Percentiles rank a stretch among this genome's conserved stretches.
Conservation (phyloP, 2,797 vertebrate species). For the Pempheris klunzingeri region DNA sequence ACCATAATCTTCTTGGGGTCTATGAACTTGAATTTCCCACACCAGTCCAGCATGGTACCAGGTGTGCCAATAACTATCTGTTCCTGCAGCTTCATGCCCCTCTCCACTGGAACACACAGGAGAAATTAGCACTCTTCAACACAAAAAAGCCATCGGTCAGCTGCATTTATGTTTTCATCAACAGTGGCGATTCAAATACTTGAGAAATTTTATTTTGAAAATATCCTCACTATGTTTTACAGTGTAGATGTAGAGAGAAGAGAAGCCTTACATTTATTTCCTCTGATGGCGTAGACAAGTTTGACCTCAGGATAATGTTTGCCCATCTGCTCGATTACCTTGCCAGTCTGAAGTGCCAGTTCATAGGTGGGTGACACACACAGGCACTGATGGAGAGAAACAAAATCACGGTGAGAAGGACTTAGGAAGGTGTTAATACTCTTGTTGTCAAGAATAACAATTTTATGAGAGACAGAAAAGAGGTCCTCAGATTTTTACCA, state of each 20-base stretch:
- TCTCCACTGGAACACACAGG: slow-evolving; percentile 86
- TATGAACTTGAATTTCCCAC: slow-evolving; percentile 95
- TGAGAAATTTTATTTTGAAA: background rate
- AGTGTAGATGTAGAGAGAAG: background rate
- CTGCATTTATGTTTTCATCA: background rate
- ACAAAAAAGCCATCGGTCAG: background rate
- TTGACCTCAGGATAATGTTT: slow-evolving; percentile 93
- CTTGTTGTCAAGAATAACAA: background rate
- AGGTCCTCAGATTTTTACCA: background rate
- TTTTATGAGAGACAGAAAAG: background rate
- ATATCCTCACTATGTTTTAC: background rate
- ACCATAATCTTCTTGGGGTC: slow-evolving; percentile 97
- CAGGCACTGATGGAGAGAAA: slow-evolving; percentile 86
- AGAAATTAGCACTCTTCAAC: slow-evolving; percentile 13
- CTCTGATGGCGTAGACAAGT: slow-evolving; percentile 94
- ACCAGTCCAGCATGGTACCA: slow-evolving; percentile 97
- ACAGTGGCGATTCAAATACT: background rate
- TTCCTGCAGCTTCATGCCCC: slow-evolving; percentile 92
- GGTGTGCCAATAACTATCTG: slow-evolving; percentile 98
- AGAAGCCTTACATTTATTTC: slow-evolving; percentile 92
- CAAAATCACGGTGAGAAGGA: background rate
- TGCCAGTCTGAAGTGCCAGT: slow-evolving; percentile 96
- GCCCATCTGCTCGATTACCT: slow-evolving; percentile 99
- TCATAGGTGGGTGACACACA: slow-evolving; percentile 98
- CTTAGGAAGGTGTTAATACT: background rate